These are phyloP conservation scores for Battus philenor DNA, from an alignment of 1,140 invertebrate genomes.

Conservation along the genomic window DNA sequence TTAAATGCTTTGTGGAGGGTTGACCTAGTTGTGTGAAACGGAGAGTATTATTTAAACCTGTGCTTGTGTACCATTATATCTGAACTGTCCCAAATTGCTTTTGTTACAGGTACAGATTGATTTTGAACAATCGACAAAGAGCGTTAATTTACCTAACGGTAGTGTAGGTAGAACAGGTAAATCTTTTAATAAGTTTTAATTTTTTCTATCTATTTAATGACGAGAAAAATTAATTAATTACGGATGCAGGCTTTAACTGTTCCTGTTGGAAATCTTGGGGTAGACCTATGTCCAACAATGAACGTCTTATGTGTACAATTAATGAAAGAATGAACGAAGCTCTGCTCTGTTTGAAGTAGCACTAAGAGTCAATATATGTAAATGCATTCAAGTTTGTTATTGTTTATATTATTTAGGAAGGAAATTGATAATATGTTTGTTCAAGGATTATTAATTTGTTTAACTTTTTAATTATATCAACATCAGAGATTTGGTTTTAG, in stretches of 20 bases:
- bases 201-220: neutral
- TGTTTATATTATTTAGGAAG: neutral
- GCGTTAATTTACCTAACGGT: constrained; percentile 16
- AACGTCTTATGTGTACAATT: too few relatives aligned
- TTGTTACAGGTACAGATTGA: constrained; percentile 25
- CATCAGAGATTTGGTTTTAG: too few relatives aligned
- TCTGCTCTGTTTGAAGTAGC: too few relatives aligned
- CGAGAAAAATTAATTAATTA: neutral
- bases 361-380: neutral
- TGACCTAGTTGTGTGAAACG: constrained; percentile 48
- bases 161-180: constrained; percentile 12
- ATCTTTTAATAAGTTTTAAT: neutral
- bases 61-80: constrained; percentile 36
- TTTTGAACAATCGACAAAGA: constrained; percentile 20
- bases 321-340: too few relatives aligned
- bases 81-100: constrained; percentile 19
- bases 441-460: too few relatives aligned
- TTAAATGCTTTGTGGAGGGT: constrained; percentile 43
- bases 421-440: neutral
- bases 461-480: too few relatives aligned
- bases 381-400: neutral
- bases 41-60: constrained; percentile 31
- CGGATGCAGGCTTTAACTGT: neutral
- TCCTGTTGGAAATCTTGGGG: neutral
- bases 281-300: too few relatives aligned